Base-by-base conservation (phyloP, 2,797 vertebrate species). In the Danio tinwini region DNA sequence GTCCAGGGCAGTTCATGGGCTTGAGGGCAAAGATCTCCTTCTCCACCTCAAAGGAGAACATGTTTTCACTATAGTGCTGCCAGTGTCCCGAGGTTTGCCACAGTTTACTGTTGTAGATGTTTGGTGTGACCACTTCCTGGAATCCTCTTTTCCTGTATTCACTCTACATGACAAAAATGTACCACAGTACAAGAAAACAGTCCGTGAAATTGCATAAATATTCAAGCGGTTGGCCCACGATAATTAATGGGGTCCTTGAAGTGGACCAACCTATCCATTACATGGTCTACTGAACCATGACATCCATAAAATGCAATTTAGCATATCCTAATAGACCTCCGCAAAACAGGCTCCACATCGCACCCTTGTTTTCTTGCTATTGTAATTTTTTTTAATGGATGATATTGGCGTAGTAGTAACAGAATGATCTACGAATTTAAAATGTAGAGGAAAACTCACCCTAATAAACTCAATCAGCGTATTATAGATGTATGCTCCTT, bases 41-140 rank as follows among this genome's bases (percentile, higher is more conserved):
- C 88, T 99, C 98, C 37, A 93, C 95, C 89, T 99, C 97, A 37
- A 99, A 99, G 16, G 96, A 97, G 91, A 99, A 99, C 96, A 99
- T 99, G 88, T 98, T 98, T 50, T 99, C 97, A 0, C 96, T 97
- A 91, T 99, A 99, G 88, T 98, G 97, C 88, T 99, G 94, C 98
- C 98, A 99, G 87, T 99, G 98, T 2, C 98, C 98, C 0, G 98
- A 99, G 6, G 96, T 98, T 92, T 97, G 88, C 98, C 98, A 99
- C 10, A 99, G 93, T 67, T 97, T 98, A 90, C 96, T 97, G 87
- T 99, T 99, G 90, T 94, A 99, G 88, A 99, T 93, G 85, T 99
- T 99, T 21, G 97, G 98, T 13, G 96, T 95, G 85, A 99, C 94
- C 50, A 99, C 97, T 85, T 99, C 97, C 89, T 97, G 96, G 90